Evolutionary conservation across 2,797 vertebrate genomes (phyloP), one percentile per base, ranked within the genome.

Genomic region (Pseudocheirus occidentalis): DNA sequence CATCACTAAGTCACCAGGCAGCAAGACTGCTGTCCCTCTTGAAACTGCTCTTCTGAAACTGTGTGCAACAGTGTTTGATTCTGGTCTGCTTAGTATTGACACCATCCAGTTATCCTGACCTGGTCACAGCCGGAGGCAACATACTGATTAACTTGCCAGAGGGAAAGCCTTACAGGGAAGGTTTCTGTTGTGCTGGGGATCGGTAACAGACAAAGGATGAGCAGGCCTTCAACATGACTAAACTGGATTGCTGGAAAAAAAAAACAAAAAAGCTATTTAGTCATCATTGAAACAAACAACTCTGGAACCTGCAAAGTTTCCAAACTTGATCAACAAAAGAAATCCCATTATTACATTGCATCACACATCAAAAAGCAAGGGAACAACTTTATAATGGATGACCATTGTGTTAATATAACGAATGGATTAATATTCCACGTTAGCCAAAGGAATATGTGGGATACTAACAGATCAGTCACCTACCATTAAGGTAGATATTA

Each of bases 21-120:
- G 29, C 59, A 93, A 96, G 94, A 66, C 55, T 95, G 89, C 94
- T 95, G 73, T 95, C 89, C 93, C 50, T 97, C 95, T 95, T 90
- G 90, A 1, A 97, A 90, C 50, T 91, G 95, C 89, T 97, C 96
- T 97, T 97, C 89, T 97, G 95, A 97, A 96, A 96, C 94, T 93
- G 34, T 59, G 90, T 96, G 95, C 96, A 92, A 94, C 50, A 62
- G 66, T 90, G 90, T 95, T 94, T 95, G 91, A 92, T 96, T 96
- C 90, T 96, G 52, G 53, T 73, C 2, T 56, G 92, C 87, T 93
- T 94, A 95, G 89, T 56, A 96, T 81, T 95, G 92, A 93, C n/a
- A 40, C 40, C 92, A 54, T 62, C 95, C 94, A 94, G 93, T 97
- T 95, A 96, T 92, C 55, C 55, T 89, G 94, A 56, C 56, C 46